Percentiles rank a stretch among this genome's conserved stretches.
Evolutionary conservation across 2,888 invertebrate genomes (phyloP).

Genomic region (Aelia acuminata): DNA sequence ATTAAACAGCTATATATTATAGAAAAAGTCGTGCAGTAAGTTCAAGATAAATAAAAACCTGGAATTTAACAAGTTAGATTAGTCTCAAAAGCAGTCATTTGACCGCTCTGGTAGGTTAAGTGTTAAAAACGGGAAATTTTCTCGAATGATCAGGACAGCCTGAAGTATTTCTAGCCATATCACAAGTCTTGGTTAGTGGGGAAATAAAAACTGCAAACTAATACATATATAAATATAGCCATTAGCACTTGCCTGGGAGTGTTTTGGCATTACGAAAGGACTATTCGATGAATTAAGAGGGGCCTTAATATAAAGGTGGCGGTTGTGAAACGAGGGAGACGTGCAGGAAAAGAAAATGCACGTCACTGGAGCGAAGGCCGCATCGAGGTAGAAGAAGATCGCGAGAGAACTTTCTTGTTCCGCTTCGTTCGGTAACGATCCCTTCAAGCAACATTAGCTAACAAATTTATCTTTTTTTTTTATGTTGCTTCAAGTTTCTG

Average conservation of each 20-base stretch:
- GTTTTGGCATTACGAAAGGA: neutral
- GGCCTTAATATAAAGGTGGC: slow-evolving; percentile 6
- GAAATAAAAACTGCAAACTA: slow-evolving; percentile 11
- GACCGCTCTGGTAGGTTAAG: too few relatives aligned
- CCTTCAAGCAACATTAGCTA: slow-evolving; percentile 5
- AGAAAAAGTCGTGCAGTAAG: too few relatives aligned
- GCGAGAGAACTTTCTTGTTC: neutral
- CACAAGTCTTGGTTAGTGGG: neutral
- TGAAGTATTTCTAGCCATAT: neutral
- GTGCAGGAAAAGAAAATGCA: neutral
- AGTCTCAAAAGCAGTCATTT: too few relatives aligned
- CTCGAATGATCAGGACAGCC: too few relatives aligned
- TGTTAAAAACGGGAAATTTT: too few relatives aligned
- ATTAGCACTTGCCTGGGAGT: neutral
- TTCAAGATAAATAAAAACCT: too few relatives aligned
- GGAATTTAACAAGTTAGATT: too few relatives aligned
- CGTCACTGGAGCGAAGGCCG: neutral
- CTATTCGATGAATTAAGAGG: neutral
- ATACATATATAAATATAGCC: slow-evolving; percentile 1
- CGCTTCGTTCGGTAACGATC: neutral
- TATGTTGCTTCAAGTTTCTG: neutral
- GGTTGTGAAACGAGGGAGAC: slow-evolving; percentile 24
- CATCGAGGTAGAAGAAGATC: neutral
- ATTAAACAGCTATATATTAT: too few relatives aligned
- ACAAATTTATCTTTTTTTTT: slow-evolving; percentile 25